Conservation (phyloP, 2,113 vertebrate species). For the Raja brachyura region DNA sequence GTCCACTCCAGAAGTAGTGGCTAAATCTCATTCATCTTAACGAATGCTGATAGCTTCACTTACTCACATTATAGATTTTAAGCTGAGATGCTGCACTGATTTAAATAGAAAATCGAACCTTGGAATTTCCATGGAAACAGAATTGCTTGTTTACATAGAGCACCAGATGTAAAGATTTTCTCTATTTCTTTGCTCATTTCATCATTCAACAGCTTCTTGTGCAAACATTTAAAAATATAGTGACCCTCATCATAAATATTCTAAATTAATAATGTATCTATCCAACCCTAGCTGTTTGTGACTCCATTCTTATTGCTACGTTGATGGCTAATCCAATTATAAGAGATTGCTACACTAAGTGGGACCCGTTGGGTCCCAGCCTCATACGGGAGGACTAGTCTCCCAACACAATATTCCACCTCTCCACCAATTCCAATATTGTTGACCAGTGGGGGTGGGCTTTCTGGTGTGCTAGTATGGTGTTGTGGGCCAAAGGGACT, state of each 20-base stretch:
- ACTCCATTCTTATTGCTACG: constrained; percentile 25
- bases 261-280: not conserved
- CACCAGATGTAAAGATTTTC: not conserved
- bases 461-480: too few relatives aligned
- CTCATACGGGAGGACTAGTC: too few relatives aligned
- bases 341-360: constrained; percentile 13
- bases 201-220: too few relatives aligned
- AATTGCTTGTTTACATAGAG: not conserved
- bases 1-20: too few relatives aligned
- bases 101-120: not conserved
- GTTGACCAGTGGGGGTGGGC: too few relatives aligned
- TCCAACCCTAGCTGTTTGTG: constrained; percentile 17
- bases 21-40: too few relatives aligned
- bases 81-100: not conserved
- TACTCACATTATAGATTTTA: not conserved
- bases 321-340: constrained; percentile 43
- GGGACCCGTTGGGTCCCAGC: too few relatives aligned
- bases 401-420: too few relatives aligned
- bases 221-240: too few relatives aligned
- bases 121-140: not conserved
- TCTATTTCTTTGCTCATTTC: not conserved
- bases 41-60: too few relatives aligned
- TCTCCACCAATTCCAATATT: too few relatives aligned
- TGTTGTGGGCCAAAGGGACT: too few relatives aligned
- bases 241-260: not conserved